Evolutionary conservation across 2,888 invertebrate genomes (phyloP), one percentile per base, ranked within the genome.

Genomic region (Protodeltote pygarga): DNA sequence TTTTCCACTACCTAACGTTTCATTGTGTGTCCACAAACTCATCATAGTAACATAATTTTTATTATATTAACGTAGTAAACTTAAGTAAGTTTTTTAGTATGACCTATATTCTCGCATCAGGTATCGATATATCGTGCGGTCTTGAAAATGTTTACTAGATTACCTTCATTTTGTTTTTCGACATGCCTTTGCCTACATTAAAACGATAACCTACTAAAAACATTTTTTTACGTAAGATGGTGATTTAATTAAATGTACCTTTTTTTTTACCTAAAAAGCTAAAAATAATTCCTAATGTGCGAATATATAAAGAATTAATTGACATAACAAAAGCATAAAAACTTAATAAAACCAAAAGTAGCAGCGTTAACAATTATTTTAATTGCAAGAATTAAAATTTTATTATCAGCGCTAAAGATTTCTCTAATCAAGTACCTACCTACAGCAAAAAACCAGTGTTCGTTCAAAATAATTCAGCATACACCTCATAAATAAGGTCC

Each of bases 111-210:
- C 24, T 39, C 58, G 38, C 31, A 25, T 46, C 23, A 45, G 31
- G 9, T 19, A 23, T 28, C 23, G n/a, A 28, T 32, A 38, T 21
- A 46, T 15, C 37, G 52, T 48, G 34, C 45, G 57, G 39, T 68
- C 63, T 65, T 62, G 59, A 59, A 51, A 58, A 48, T 61, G 35
- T 42, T 32, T 38, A 58, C 59, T 52, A 44, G 71, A 50, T 65
- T 41, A 42, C 71, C 65, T 71, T 73, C 64, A 59, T 69, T 59
- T 62, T 66, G 28, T 57, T 69, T 61, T 72, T 63, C 59, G 55
- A 54, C 48, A 54, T 53, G 33, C 28, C 10, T 28, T n/a, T n/a
- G 15, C 15, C 4, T 28, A 32, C 47, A 21, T 41, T 19, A 13
- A 34, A 45, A 24, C 13, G 19, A 23, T 39, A 38, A 17, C 13